phyloP scores from a whole-genome alignment of 1,140 invertebrate genomes.

The Bombus pascuorum region DNA sequence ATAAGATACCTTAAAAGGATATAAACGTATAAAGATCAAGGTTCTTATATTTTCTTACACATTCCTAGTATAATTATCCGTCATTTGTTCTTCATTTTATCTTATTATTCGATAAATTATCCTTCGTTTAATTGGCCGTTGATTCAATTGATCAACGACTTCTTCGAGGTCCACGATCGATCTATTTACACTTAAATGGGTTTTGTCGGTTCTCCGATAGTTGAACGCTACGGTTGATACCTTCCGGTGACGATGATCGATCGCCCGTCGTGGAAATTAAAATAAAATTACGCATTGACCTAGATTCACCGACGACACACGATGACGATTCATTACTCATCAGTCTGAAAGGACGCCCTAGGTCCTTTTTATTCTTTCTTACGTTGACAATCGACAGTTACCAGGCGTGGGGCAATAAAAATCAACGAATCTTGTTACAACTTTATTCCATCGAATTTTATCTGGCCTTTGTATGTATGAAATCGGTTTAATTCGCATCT shows the following conservation, averaged over 20 bases:
- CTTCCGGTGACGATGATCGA: conserved; percentile 16
- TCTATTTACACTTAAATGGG: conserved; percentile 4
- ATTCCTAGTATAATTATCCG: not conserved
- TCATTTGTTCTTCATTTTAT: not conserved
- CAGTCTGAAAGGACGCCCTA: conserved; percentile 6
- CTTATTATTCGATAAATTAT: not conserved
- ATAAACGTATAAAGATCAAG: not conserved
- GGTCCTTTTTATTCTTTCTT: not conserved
- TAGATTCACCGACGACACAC: conserved; percentile 1
- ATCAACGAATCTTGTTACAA: not conserved
- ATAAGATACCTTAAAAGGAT: too few relatives aligned
- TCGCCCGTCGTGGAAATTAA: conserved; percentile 25
- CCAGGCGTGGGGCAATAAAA: not conserved
- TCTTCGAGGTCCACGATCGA: not conserved
- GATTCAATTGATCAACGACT: not conserved
- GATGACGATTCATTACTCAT: conserved; percentile 36
- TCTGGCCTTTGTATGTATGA: not conserved
- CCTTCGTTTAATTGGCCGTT: not conserved
- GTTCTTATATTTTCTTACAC: not conserved
- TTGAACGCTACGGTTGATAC: not conserved
- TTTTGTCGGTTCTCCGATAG: not conserved
- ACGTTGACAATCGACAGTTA: not conserved
- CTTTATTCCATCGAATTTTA: not conserved
- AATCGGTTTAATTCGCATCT: not conserved
- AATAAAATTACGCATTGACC: conserved; percentile 37